Evolutionary conservation across 2,797 vertebrate species (phyloP), one percentile per base, ranked within the genome.

Genomic region (Platyrinchus mystaceus): DNA sequence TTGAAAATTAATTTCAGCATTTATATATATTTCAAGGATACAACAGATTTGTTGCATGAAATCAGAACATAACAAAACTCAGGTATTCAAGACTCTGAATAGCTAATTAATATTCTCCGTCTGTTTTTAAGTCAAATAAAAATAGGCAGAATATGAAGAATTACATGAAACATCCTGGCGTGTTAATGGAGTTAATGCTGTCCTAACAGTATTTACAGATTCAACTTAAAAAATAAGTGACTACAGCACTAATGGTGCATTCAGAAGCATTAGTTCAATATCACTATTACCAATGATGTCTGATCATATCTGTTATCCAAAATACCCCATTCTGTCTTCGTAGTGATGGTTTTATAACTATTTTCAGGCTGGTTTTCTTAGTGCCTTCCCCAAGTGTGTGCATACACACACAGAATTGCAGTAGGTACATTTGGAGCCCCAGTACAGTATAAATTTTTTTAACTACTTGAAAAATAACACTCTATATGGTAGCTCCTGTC

Each of bases 251-350:
- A 52, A 82, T 1, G n/a, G 21, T 44, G 18, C 60, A 64, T 43
- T 74, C 44, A 74, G 60, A 76, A 90, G 49, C 6, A 49, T 34
- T 3, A 55, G 13, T 37, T 84, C 47, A 36, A 19, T 64, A 26
- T 11, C 28, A 36, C 28, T n/a, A 32, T 34, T 70, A 34, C 23
- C 37, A 78, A 73, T 91, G 50, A 70, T 32, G 60, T 89, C 81
- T 93, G 80, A 93, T 82, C 89, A 2, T 2, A 67, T 55, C 52
- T 90, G 84, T 82, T 91, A 88, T 84, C 83, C 91, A 93, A 84
- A 23, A 82, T 7, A 60, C 2, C 3, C 4, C 43, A 20, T 50
- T 69, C 55, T 80, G 71, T 44, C 76, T 91, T 84, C 8, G 10
- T 11, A 80, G 58, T 8, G 21, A 27, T 30, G 10, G 10, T 2